Evolutionary conservation across 2,888 invertebrate species (phyloP).

Genomic region (Papilio gigon): DNA sequence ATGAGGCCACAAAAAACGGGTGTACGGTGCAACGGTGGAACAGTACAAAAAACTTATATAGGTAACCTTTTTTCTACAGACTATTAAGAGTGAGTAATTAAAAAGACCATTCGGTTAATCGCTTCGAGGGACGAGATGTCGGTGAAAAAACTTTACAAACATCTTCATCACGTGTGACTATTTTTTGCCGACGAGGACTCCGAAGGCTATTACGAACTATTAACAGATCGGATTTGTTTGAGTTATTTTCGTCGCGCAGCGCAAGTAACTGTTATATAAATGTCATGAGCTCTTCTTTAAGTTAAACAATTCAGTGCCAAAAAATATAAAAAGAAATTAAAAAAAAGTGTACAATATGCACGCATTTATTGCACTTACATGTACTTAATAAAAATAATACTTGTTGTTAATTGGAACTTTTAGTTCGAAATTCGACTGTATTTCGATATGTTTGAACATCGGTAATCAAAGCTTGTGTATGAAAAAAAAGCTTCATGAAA

Average conservation of each 20-base stretch:
- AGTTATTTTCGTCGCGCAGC: background rate
- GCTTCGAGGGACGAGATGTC: slow-evolving; percentile 53
- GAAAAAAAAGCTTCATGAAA: too few relatives aligned
- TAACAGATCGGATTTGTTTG: slow-evolving; percentile 15
- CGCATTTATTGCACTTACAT: too few relatives aligned
- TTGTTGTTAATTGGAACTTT: too few relatives aligned
- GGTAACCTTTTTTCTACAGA: slow-evolving; percentile 49
- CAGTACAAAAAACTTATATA: slow-evolving; percentile 42
- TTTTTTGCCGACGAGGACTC: slow-evolving; percentile 49
- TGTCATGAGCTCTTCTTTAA: background rate
- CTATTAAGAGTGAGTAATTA: slow-evolving; percentile 69
- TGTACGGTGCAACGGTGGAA: background rate
- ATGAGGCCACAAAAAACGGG: slow-evolving; percentile 24
- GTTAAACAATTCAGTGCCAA: background rate
- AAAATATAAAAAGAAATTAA: background rate
- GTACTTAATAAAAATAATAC: too few relatives aligned
- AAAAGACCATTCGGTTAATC: slow-evolving; percentile 66
- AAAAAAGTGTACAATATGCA: too few relatives aligned
- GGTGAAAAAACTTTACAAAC: slow-evolving; percentile 53
- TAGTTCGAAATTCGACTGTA: too few relatives aligned
- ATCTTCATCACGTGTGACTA: slow-evolving; percentile 53
- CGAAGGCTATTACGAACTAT: slow-evolving; percentile 43
- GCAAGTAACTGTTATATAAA: background rate
- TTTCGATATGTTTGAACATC: too few relatives aligned
- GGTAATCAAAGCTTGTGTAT: too few relatives aligned